Percentiles rank a stretch among this genome's conserved stretches.
These are phyloP conservation scores for Acanthurus lineatus DNA, from an alignment of 2,797 vertebrate genomes.

Conservation along the genomic window DNA sequence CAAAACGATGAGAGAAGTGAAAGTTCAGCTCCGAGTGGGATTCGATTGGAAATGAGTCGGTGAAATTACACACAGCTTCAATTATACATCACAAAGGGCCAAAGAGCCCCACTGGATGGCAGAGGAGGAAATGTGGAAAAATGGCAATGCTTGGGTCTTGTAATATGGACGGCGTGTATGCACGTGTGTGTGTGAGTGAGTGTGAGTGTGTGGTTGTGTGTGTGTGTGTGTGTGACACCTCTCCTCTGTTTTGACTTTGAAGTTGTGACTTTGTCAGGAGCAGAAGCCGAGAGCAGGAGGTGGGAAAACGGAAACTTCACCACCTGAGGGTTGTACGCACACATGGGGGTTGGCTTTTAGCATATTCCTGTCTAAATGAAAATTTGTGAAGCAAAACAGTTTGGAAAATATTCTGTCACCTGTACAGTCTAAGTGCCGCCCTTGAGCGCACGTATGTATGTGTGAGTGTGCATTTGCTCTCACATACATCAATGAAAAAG, in stretches of 20 bases:
- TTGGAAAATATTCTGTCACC: slow-evolving; percentile 59
- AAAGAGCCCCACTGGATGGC: slow-evolving; percentile 62
- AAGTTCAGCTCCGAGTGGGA: slow-evolving; percentile 70
- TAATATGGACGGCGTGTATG: slow-evolving; percentile 22
- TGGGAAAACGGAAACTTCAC: slow-evolving; percentile 62
- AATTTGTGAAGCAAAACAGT: slow-evolving; percentile 79
- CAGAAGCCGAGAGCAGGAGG: slow-evolving; percentile 67
- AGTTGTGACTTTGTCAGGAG: slow-evolving; percentile 77
- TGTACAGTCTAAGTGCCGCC: slow-evolving; percentile 39
- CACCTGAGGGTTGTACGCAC: slow-evolving; percentile 65
- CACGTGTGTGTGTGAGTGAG: slow-evolving; percentile 21
- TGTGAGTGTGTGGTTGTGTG: slow-evolving; percentile 23
- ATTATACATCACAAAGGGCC: slow-evolving; percentile 80
- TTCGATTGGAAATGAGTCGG: slow-evolving; percentile 57
- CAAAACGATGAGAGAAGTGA: slow-evolving; percentile 57
- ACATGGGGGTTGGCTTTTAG: slow-evolving; percentile 54
- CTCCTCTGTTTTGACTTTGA: slow-evolving; percentile 77
- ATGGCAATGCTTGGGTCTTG: slow-evolving; percentile 1
- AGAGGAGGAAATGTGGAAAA: slow-evolving; percentile 40
- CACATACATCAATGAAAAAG: background rate
- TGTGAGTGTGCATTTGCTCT: slow-evolving; percentile 17
- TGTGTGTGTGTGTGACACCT: slow-evolving; percentile 34
- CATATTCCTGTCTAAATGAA: slow-evolving; percentile 78
- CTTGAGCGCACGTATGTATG: slow-evolving; percentile 35
- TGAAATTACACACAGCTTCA: slow-evolving; percentile 76